Evolutionary conservation across 2,113 vertebrate species (phyloP).

Genomic region (Heterotis niloticus): DNA sequence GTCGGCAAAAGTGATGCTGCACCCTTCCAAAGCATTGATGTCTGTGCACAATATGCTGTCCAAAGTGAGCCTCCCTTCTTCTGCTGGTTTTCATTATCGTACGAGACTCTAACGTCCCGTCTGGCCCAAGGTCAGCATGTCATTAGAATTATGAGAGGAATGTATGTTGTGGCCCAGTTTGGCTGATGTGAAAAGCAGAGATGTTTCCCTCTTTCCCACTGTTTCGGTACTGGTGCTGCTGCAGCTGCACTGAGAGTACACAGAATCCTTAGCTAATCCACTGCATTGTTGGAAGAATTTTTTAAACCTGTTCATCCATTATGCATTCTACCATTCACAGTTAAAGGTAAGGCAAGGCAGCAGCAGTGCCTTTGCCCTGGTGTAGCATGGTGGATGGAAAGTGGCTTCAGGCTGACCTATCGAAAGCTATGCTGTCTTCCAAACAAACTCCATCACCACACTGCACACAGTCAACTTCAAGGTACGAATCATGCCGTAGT

Average conservation of each 20-base stretch:
- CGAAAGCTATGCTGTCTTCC: too few species aligned
- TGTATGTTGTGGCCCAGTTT: neutral
- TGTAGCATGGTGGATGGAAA: too few species aligned
- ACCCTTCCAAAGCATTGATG: neutral
- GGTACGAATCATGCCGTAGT: neutral
- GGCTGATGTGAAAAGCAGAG: conserved; percentile 2
- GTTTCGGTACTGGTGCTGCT: neutral
- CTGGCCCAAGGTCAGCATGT: neutral
- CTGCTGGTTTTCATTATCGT: conserved; percentile 5
- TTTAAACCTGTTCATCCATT: neutral
- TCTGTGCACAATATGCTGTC: neutral
- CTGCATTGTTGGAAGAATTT: neutral
- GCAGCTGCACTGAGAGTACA: too few species aligned
- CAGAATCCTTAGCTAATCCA: too few species aligned
- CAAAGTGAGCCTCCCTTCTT: neutral
- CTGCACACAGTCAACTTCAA: too few species aligned
- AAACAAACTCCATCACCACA: too few species aligned
- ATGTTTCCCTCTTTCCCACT: neutral
- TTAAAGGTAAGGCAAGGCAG: too few species aligned
- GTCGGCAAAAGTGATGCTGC: neutral
- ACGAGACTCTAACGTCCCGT: neutral
- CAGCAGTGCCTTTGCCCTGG: too few species aligned
- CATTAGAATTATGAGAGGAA: conserved; percentile 2
- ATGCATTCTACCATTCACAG: neutral
- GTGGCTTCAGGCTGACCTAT: too few species aligned